Percentiles rank a stretch among this genome's conserved stretches.
Evolutionary conservation across 2,888 invertebrate species (phyloP).

Genomic region (Lepetodrilus schrolli): DNA sequence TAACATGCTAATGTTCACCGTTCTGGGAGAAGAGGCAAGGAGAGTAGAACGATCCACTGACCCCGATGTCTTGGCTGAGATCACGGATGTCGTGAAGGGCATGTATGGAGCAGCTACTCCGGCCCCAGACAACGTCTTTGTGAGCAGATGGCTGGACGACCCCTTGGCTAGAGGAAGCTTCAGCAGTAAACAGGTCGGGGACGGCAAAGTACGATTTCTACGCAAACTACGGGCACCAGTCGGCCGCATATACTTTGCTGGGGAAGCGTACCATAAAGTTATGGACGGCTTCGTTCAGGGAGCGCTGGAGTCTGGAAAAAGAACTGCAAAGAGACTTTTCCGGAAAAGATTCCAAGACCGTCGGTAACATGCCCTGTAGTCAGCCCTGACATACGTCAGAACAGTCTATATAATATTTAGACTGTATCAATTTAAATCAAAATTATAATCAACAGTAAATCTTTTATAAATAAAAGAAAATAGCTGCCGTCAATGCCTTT

Average conservation of each 20-base stretch:
- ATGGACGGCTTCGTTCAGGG: constrained; percentile 40
- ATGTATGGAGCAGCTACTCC: constrained; percentile 31
- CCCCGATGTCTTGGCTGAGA: constrained; percentile 34
- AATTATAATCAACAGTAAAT: too few relatives aligned
- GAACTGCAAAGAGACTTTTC: neutral
- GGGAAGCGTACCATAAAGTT: constrained; percentile 34
- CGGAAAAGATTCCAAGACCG: too few relatives aligned
- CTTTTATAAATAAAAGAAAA: too few relatives aligned
- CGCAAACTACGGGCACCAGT: constrained; percentile 26
- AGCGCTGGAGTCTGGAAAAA: constrained; percentile 26
- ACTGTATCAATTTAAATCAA: too few relatives aligned
- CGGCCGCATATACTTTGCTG: constrained; percentile 43
- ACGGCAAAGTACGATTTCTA: neutral
- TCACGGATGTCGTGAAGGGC: constrained; percentile 28
- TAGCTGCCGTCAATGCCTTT: too few relatives aligned
- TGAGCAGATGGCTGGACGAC: neutral
- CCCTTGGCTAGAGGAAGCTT: neutral
- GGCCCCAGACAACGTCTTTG: constrained; percentile 31
- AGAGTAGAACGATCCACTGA: constrained; percentile 34
- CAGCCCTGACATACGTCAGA: too few relatives aligned
- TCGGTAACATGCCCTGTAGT: too few relatives aligned
- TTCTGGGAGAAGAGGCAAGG: constrained; percentile 35
- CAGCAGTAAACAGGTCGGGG: neutral
- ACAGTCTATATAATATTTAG: too few relatives aligned
- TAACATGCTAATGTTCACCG: constrained; percentile 38